Conservation (phyloP, 2,888 invertebrate species). For the Stenodera caucasica region DNA sequence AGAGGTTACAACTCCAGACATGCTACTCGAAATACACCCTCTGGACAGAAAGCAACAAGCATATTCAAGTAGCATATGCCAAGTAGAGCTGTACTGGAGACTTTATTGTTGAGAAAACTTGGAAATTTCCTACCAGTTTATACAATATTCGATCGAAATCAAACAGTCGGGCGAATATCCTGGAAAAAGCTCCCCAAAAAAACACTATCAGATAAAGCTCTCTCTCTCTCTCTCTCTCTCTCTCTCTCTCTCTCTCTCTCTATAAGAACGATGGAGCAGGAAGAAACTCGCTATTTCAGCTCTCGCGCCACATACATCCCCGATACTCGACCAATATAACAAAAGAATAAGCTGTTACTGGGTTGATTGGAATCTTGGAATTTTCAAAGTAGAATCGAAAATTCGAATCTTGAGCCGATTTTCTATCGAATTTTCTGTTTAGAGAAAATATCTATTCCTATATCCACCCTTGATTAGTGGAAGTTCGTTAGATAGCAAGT, state of each 20-base stretch:
- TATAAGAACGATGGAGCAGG: neutral
- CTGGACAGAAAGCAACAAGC: slow-evolving; percentile 19
- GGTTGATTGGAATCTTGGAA: neutral
- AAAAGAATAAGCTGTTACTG: neutral
- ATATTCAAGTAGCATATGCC: slow-evolving; percentile 5
- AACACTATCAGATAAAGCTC: slow-evolving; percentile 21
- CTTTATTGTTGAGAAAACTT: no score
- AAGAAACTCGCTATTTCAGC: slow-evolving; percentile 18
- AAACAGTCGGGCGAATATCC: slow-evolving; percentile 4
- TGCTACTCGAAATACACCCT: slow-evolving; percentile 18
- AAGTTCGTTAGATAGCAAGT: neutral
- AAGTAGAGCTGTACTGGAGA: no score
- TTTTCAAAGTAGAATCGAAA: neutral
- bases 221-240: neutral
- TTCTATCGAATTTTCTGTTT: no score
- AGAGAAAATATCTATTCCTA: no score
- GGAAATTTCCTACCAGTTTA: no score
- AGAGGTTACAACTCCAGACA: slow-evolving; percentile 30
- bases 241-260: no score
- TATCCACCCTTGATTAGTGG: neutral
- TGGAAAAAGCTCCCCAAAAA: slow-evolving; percentile 14
- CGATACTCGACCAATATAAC: neutral
- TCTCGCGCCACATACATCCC: neutral
- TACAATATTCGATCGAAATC: slow-evolving; percentile 13
- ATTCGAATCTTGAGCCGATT: slow-evolving; percentile 32